A percentile compares a stretch with the other conserved stretches of the same genome.
Evolutionary conservation across 2,888 invertebrate genomes (phyloP).

Genomic region (Drosophila quinaria): DNA sequence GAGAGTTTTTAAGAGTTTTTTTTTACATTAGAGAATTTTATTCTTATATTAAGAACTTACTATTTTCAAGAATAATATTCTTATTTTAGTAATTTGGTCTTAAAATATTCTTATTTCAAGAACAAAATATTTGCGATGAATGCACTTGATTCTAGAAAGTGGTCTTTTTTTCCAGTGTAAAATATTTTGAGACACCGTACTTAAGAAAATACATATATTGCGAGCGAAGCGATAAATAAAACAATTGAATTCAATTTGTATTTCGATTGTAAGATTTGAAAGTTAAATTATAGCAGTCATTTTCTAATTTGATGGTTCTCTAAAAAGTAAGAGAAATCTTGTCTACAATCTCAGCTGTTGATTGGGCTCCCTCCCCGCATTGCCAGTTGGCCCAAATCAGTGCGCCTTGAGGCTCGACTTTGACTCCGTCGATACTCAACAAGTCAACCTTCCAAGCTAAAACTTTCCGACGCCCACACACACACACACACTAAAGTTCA

Average conservation of each 20-base stretch:
- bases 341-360: conserved; percentile 26
- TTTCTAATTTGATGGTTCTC: not conserved
- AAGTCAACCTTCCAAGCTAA: conserved; percentile 30
- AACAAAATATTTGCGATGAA: too few relatives aligned
- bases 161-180: too few relatives aligned
- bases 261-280: not conserved
- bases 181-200: too few relatives aligned
- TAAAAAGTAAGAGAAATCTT: not conserved
- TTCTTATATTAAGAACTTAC: too few relatives aligned
- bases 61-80: too few relatives aligned
- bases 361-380: not conserved
- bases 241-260: not conserved
- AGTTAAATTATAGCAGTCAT: not conserved
- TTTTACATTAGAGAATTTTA: too few relatives aligned
- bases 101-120: too few relatives aligned
- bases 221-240: too few relatives aligned
- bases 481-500: not conserved
- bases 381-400: conserved; percentile 28
- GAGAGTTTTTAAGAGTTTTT: too few relatives aligned
- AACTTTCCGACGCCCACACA: conserved; percentile 11
- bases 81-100: too few relatives aligned
- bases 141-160: too few relatives aligned
- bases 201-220: not conserved
- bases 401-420: conserved; percentile 8
- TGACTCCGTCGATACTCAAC: conserved; percentile 35